Conservation (phyloP, 2,113 vertebrate genomes). For the Amazona guildingii region DNA sequence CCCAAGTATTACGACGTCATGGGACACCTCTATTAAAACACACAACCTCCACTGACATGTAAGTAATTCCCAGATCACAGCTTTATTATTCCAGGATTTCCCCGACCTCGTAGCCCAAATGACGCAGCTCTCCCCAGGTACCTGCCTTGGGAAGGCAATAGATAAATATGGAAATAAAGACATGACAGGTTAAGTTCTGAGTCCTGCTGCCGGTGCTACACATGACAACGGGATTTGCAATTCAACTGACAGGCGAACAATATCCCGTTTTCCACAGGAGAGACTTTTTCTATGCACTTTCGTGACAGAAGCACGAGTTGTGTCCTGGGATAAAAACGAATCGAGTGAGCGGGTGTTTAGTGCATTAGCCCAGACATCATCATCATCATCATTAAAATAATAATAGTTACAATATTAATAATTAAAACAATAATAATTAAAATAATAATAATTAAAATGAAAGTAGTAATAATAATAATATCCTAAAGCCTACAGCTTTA, state of each 20-base stretch:
- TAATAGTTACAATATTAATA: too few species aligned
- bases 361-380: not conserved
- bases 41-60: not conserved
- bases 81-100: not conserved
- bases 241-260: not conserved
- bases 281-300: not conserved
- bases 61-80: not conserved
- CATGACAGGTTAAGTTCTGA: not conserved
- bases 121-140: not conserved
- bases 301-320: not conserved
- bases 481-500: not conserved
- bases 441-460: not conserved
- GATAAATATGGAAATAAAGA: not conserved
- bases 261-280: not conserved
- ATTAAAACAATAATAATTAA: not conserved
- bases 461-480: not conserved
- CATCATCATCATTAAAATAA: not conserved
- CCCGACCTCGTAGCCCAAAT: fast-evolving
- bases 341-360: not conserved
- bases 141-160: not conserved
- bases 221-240: not conserved
- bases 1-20: not conserved
- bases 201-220: not conserved
- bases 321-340: not conserved
- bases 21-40: not conserved